Evolutionary conservation across 2,113 vertebrate genomes (phyloP).

Genomic region (Zosterops japonicus): DNA sequence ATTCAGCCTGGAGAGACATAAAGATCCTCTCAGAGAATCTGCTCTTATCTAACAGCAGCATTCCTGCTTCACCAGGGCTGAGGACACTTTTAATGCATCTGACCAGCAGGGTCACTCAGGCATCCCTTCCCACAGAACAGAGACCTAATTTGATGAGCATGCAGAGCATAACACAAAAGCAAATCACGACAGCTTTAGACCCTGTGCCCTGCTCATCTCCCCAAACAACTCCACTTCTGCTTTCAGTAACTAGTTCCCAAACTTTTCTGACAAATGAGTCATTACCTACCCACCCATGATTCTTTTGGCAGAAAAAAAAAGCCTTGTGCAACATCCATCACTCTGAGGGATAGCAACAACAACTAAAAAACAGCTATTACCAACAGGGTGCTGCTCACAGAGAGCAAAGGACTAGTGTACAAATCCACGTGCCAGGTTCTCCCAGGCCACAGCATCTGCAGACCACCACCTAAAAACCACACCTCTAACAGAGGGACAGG

Average conservation of each 20-base stretch:
- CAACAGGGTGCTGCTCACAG: not conserved
- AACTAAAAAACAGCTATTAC: not conserved
- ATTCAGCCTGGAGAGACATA: not conserved
- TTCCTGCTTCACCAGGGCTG: not conserved
- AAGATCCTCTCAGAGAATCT: not conserved
- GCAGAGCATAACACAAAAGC: not conserved
- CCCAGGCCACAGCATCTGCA: not conserved
- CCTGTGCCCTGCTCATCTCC: not conserved
- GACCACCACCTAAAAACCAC: not conserved
- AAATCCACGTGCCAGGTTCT: not conserved
- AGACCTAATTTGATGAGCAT: not conserved
- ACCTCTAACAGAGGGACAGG: not conserved
- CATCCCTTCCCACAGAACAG: not conserved
- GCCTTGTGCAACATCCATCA: not conserved
- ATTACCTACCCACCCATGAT: not conserved
- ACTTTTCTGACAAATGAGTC: conserved; percentile 30
- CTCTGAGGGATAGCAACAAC: accelerated
- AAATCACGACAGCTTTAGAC: not conserved
- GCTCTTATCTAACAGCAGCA: not conserved
- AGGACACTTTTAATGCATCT: not conserved
- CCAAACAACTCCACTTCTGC: not conserved
- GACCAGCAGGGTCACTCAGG: not conserved
- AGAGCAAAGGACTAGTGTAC: accelerated
- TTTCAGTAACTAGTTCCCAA: not conserved
- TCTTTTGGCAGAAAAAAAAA: not conserved